These are phyloP conservation scores for Caenorhabditis sp. DNA, from an alignment of 2,888 invertebrate genomes.

Conservation along the genomic window DNA sequence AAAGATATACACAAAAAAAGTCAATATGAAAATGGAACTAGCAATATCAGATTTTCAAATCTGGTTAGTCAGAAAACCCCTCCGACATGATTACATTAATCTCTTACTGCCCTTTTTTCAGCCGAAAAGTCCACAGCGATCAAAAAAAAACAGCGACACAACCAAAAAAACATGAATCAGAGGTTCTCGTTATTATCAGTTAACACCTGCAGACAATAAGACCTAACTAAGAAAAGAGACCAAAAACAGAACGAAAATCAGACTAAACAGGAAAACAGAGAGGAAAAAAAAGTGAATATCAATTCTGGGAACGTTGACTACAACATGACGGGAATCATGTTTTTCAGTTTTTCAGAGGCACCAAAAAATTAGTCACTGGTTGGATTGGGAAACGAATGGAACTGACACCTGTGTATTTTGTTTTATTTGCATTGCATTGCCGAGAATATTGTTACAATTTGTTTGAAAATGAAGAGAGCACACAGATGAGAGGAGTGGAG, in stretches of 20 bases:
- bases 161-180: slow-evolving; percentile 17
- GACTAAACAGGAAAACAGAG: slow-evolving; percentile 1
- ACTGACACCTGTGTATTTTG: background rate
- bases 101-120: slow-evolving; percentile 16
- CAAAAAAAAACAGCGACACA: slow-evolving; percentile 10
- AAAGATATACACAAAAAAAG: background rate
- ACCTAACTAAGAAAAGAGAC: background rate
- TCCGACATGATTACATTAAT: slow-evolving; percentile 21
- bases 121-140: background rate
- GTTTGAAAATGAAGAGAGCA: slow-evolving; percentile 1
- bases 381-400: background rate
- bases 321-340: slow-evolving; percentile 9
- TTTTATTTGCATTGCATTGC: slow-evolving; percentile 5
- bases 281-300: background rate
- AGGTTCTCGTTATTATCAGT: background rate
- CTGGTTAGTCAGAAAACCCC: slow-evolving; percentile 9
- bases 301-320: slow-evolving; percentile 15
- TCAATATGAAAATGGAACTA: background rate
- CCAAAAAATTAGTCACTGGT: slow-evolving; percentile 2
- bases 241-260: slow-evolving; percentile 10
- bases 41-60: background rate
- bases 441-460: slow-evolving; percentile 1
- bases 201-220: background rate
- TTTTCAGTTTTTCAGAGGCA: slow-evolving; percentile 1
- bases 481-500: background rate